Percentiles rank a stretch among this genome's conserved stretches.
Evolutionary conservation across 2,113 vertebrate species (phyloP).

Genomic region (Phalacrocorax pelagicus): DNA sequence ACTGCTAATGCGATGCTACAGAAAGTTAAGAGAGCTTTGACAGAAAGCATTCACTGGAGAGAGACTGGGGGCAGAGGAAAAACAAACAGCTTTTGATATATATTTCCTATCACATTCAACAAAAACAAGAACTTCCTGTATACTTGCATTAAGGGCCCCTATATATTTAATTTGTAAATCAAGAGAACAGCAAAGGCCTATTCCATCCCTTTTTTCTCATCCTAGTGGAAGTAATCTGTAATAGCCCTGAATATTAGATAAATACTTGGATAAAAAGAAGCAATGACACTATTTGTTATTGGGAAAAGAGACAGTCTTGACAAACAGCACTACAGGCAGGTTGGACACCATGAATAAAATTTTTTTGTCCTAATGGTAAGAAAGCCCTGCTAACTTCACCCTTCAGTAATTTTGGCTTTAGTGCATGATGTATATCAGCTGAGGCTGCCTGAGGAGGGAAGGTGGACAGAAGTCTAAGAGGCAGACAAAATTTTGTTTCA

Average conservation of each 20-base stretch:
- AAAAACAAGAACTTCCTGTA: neutral
- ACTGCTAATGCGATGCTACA: neutral
- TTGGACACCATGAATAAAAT: neutral
- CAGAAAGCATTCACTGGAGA: neutral
- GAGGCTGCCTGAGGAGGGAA: neutral
- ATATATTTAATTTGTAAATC: neutral
- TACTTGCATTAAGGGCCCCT: neutral
- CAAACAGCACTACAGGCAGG: neutral
- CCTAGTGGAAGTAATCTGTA: neutral
- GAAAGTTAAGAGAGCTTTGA: neutral
- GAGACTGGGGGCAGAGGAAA: neutral
- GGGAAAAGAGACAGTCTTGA: neutral
- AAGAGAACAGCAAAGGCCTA: neutral
- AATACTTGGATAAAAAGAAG: neutral
- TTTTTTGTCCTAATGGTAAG: neutral
- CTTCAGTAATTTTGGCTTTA: neutral
- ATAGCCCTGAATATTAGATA: neutral
- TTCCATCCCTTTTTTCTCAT: neutral
- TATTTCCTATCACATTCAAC: neutral
- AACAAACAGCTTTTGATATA: neutral
- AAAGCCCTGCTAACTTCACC: neutral
- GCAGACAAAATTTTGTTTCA: neutral
- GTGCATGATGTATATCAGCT: neutral
- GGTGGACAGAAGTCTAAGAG: neutral
- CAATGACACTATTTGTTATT: neutral